These are phyloP conservation scores for Gadus chalcogrammus DNA, from an alignment of 2,113 vertebrate genomes.

Conservation along the genomic window DNA sequence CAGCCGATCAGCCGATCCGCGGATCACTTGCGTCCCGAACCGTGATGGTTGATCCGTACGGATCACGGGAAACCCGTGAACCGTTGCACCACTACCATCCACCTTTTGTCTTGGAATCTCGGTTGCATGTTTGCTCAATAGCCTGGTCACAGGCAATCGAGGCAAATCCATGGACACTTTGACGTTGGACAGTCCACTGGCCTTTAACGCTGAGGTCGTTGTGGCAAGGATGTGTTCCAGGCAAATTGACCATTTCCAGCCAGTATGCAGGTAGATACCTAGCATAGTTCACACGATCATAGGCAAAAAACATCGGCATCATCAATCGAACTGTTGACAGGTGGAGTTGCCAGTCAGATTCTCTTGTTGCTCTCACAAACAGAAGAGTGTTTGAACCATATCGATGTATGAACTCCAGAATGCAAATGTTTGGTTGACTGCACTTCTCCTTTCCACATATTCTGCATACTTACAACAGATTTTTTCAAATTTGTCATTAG, in stretches of 20 bases:
- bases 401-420: constrained; percentile 39
- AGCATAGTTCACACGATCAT: constrained; percentile 26
- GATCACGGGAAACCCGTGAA: too few species aligned
- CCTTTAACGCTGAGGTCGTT: constrained; percentile 23
- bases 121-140: too few species aligned
- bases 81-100: too few species aligned
- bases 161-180: constrained; percentile 23
- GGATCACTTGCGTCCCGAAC: too few species aligned
- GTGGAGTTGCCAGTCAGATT: constrained; percentile 26
- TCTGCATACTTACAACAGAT: constrained; percentile 3
- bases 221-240: constrained; percentile 30
- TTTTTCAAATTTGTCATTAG: constrained; percentile 17
- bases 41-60: too few species aligned
- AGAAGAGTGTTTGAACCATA: constrained; percentile 17
- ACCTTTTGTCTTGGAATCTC: too few species aligned
- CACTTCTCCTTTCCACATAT: constrained; percentile 19
- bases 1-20: too few species aligned
- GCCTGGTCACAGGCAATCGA: constrained; percentile 9
- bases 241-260: constrained; percentile 18
- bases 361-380: constrained; percentile 33
- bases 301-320: constrained; percentile 36
- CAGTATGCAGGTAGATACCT: constrained; percentile 30
- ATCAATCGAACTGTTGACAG: constrained; percentile 30
- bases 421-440: constrained; percentile 22
- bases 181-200: constrained; percentile 37